phyloP scores from a whole-genome alignment of 1,140 invertebrate species.

The Hetaerina americana region DNA sequence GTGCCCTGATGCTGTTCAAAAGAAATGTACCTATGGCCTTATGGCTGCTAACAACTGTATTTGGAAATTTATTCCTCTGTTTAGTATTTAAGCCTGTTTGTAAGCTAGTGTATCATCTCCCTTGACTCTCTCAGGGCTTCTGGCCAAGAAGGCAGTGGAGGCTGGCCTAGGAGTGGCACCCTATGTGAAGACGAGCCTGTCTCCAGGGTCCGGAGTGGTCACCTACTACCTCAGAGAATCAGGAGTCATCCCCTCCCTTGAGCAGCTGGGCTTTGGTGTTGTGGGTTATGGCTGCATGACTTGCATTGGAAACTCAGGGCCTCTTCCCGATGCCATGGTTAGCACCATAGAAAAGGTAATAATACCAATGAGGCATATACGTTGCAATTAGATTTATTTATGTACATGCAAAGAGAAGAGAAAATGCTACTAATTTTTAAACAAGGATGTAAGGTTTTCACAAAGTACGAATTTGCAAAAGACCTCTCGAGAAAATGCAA shows the following conservation, averaged over 20 bases:
- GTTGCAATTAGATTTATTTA: no score
- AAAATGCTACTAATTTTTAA: no score
- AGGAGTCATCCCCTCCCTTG: constrained; percentile 75
- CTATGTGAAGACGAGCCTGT: constrained; percentile 92
- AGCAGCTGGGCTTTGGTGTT: constrained; percentile 82
- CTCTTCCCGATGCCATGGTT: constrained; percentile 77
- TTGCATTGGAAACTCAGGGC: constrained; percentile 95
- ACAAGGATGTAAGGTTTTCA: no score
- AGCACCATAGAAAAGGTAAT: constrained; percentile 86
- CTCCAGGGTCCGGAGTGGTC: constrained; percentile 93
- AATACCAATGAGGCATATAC: no score
- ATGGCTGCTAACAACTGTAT: no score
- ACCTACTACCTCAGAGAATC: constrained; percentile 87
- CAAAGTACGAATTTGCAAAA: no score
- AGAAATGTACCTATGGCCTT: no score
- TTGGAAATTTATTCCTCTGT: neutral
- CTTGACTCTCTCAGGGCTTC: constrained; percentile 47
- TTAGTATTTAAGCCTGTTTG: no score
- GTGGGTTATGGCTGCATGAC: constrained; percentile 98
- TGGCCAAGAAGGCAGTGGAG: constrained; percentile 91
- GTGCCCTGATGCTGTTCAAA: no score
- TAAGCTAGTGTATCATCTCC: neutral
- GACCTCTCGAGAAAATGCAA: no score
- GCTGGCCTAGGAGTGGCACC: constrained; percentile 76
- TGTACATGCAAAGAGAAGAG: neutral